Base-by-base conservation (phyloP, 2,113 vertebrate genomes). In the Centrocercus urophasianus region DNA sequence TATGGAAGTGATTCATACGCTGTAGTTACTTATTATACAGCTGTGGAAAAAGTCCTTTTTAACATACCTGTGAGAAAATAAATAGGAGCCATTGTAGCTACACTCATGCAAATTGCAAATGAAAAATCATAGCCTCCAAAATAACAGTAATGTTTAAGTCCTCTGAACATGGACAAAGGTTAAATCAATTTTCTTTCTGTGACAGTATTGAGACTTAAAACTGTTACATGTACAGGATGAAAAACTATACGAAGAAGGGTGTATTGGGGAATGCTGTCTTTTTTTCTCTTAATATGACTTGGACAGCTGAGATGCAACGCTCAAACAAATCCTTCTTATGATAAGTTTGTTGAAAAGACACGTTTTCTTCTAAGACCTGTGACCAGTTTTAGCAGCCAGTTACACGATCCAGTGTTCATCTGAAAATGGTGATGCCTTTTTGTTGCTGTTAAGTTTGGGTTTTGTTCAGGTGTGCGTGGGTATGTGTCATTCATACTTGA, bases 211-310 rank as follows among this genome's bases (percentile, higher is more conserved):
- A 43, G 42, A 43, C 42, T 43, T 43, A 43, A 43, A 43, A 7
- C 42, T 84, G 78, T 60, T 96, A 79, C 64, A 89, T 0, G 40
- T 61, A 93, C 83, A 75, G 85, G 69, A 93, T 94, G 88, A 93
- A 95, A 93, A 94, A 94, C 86, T 94, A 27, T 94, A 90, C 90
- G 76, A 89, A 96, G 83, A 76, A 95, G 54, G 66, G 59, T 28
- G 60, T 87, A 60, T 74, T 72, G 74, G 63, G 83, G 61, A 92
- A 92, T 87, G 59, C 76, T 85, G 86, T 94, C 43, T 84, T 92
- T 94, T 83, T 83, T 95, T 86, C 79, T 71, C 63, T 76, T 93
- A 93, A 87, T 71, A 42, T 13, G 57, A 9, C 50, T 79, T 66
- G 91, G 91, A 91, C 93, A 93, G 86, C 57, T 25, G 50, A 90